These are phyloP conservation scores for Ammodramus savannarum DNA, from an alignment of 2,113 vertebrate species.

Conservation along the genomic window DNA sequence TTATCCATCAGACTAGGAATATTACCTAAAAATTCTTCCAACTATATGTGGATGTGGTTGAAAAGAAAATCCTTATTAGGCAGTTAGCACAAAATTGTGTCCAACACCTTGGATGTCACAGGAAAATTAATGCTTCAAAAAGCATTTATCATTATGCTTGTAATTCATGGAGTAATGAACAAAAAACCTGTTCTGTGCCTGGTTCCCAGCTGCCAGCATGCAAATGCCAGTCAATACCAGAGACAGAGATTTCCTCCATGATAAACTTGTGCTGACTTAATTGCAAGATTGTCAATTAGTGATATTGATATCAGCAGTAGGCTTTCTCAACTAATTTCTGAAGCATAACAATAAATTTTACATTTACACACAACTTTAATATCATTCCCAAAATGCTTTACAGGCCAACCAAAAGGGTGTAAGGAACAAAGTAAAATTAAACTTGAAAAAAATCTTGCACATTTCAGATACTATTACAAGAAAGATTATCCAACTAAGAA, in stretches of 20 bases:
- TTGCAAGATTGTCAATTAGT: not conserved
- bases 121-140: not conserved
- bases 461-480: not conserved
- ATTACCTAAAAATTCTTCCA: not conserved
- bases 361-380: not conserved
- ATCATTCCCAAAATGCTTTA: not conserved
- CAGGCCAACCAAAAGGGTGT: not conserved
- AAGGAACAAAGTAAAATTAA: not conserved
- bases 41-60: accelerated
- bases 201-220: not conserved
- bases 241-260: not conserved
- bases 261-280: not conserved
- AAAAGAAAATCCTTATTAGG: not conserved
- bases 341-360: not conserved
- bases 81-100: not conserved
- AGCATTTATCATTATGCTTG: not conserved
- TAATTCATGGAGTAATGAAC: not conserved
- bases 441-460: not conserved
- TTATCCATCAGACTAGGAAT: not conserved
- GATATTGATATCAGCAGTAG: not conserved
- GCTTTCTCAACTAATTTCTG: not conserved
- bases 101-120: not conserved
- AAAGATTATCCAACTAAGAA: not conserved
- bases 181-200: not conserved
- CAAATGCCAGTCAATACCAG: not conserved